A percentile compares a stretch with the other conserved stretches of the same genome.
These are phyloP conservation scores for Plectus sambesii DNA, from an alignment of 1,140 invertebrate species.

Conservation along the genomic window DNA sequence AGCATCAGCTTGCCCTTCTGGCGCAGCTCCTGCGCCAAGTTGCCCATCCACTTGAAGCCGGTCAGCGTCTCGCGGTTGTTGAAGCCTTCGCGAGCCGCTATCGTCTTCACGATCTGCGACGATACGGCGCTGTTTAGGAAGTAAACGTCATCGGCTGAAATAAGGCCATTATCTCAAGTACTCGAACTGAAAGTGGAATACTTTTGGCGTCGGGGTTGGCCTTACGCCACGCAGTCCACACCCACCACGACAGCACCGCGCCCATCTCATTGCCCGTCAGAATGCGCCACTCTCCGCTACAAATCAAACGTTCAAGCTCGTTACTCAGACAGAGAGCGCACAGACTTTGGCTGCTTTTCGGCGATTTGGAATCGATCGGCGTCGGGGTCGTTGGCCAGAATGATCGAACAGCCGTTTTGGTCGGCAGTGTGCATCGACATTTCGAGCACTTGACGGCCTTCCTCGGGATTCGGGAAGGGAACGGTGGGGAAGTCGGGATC, in stretches of 20 bases:
- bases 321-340: not conserved
- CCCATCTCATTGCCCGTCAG: conserved; percentile 94
- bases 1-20: conserved; percentile 59
- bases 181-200: too few relatives aligned
- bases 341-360: conserved; percentile 52
- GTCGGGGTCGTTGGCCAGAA: conserved; percentile 96
- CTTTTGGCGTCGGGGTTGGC: conserved; percentile 34
- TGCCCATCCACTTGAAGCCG: conserved; percentile 99
- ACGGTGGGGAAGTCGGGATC: conserved; percentile 96
- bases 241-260: conserved; percentile 88
- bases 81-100: conserved; percentile 63
- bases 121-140: conserved; percentile 90
- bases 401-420: conserved; percentile 57
- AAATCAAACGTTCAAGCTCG: conserved; percentile 32
- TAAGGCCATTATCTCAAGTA: conserved; percentile 7
- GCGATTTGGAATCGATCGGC: conserved; percentile 88
- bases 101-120: conserved; percentile 80
- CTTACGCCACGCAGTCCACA: conserved; percentile 55
- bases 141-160: conserved; percentile 45
- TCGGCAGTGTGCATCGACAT: conserved; percentile 74
- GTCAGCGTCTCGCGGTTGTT: conserved; percentile 73
- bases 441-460: conserved; percentile 74
- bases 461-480: conserved; percentile 94
- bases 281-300: conserved; percentile 68
- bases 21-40: conserved; percentile 63